These are phyloP conservation scores for Mormoops blainvillei DNA, from an alignment of 2,113 vertebrate species.

Conservation along the genomic window DNA sequence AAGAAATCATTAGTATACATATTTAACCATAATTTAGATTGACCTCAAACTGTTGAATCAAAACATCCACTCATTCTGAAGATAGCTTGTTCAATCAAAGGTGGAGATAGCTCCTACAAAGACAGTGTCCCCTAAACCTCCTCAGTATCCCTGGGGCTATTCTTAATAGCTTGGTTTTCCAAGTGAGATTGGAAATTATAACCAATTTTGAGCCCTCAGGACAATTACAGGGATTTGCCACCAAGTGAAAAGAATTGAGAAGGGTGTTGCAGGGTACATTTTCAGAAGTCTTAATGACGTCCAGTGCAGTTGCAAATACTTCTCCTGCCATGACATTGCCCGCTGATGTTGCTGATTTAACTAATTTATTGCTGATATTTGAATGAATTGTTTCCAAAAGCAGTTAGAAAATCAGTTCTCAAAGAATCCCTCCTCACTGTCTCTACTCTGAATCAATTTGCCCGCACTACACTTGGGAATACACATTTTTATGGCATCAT, in stretches of 20 bases:
- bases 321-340: background rate
- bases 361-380: background rate
- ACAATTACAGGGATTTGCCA: background rate
- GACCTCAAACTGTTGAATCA: background rate
- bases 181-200: background rate
- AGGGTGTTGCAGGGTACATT: background rate
- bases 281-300: background rate
- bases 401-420: background rate
- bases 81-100: background rate
- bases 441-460: background rate
- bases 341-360: background rate
- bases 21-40: background rate
- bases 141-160: background rate
- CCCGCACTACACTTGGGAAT: background rate
- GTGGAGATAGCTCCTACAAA: background rate
- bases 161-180: background rate
- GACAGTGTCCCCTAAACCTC: background rate
- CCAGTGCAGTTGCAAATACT: background rate
- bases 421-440: background rate
- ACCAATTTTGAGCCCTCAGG: background rate
- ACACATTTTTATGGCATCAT: background rate
- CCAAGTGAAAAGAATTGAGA: background rate
- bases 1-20: background rate
- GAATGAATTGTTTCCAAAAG: background rate
- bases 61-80: background rate